phyloP scores from a whole-genome alignment of 2,797 vertebrate species.

The Gadopsis marmoratus region DNA sequence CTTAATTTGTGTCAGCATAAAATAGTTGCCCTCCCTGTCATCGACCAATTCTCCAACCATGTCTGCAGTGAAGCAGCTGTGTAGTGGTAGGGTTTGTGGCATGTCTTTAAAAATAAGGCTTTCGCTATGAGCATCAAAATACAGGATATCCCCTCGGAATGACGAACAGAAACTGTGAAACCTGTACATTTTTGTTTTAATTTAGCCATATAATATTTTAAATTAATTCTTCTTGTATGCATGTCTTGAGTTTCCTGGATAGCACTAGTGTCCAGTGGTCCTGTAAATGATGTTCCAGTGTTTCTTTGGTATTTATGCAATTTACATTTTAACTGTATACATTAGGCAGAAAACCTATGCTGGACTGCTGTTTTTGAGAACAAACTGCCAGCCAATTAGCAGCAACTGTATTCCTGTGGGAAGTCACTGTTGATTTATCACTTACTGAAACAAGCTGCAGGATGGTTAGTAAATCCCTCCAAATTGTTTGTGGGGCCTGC shows the following conservation, averaged over 20 bases:
- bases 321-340: neutral
- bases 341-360: neutral
- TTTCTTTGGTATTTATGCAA: neutral
- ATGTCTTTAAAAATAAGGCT: neutral
- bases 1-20: neutral
- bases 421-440: no score
- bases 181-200: neutral
- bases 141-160: neutral
- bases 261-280: no score
- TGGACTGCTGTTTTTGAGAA: neutral
- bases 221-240: neutral
- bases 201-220: neutral
- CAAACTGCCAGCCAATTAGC: neutral
- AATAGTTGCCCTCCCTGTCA: neutral
- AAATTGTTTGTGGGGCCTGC: no score
- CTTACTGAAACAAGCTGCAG: no score
- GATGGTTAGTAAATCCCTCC: no score
- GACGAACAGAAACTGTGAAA: neutral
- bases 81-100: neutral
- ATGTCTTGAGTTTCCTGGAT: neutral
- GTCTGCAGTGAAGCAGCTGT: neutral
- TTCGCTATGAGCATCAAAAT: neutral
- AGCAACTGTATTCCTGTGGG: neutral
- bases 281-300: neutral
- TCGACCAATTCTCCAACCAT: neutral